These are phyloP conservation scores for Lagopus leucura DNA, from an alignment of 2,113 vertebrate species.

Conservation along the genomic window DNA sequence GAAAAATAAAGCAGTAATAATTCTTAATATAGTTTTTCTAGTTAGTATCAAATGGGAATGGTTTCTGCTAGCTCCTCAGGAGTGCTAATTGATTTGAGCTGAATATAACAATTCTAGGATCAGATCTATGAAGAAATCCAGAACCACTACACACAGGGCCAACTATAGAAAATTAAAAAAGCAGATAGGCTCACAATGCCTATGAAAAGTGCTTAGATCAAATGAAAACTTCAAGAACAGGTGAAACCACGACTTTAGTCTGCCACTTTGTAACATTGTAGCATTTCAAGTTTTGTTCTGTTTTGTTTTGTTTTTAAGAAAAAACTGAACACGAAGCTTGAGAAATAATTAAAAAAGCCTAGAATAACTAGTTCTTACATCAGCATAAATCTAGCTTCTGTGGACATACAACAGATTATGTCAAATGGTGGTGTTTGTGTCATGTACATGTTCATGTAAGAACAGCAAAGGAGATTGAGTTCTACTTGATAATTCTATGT, in stretches of 20 bases:
- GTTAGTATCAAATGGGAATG: neutral
- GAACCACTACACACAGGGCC: neutral
- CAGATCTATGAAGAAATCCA: neutral
- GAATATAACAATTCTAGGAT: neutral
- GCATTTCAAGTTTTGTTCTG: neutral
- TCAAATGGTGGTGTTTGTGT: neutral
- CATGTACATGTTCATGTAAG: neutral
- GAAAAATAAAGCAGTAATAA: neutral
- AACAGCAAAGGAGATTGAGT: neutral
- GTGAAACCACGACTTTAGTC: neutral
- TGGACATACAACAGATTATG: neutral
- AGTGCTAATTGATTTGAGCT: neutral
- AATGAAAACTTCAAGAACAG: neutral
- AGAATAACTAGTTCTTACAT: neutral
- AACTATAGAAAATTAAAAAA: neutral
- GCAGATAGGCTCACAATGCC: neutral
- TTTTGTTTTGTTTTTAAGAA: neutral
- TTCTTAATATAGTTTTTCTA: neutral
- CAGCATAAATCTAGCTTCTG: neutral
- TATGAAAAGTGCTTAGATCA: neutral
- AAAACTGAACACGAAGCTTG: neutral
- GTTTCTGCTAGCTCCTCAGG: neutral
- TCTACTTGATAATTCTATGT: neutral
- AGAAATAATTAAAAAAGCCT: neutral
- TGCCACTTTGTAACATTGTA: neutral